phyloP scores from a whole-genome alignment of 2,797 vertebrate genomes.

The Setipinna tenuifilis region DNA sequence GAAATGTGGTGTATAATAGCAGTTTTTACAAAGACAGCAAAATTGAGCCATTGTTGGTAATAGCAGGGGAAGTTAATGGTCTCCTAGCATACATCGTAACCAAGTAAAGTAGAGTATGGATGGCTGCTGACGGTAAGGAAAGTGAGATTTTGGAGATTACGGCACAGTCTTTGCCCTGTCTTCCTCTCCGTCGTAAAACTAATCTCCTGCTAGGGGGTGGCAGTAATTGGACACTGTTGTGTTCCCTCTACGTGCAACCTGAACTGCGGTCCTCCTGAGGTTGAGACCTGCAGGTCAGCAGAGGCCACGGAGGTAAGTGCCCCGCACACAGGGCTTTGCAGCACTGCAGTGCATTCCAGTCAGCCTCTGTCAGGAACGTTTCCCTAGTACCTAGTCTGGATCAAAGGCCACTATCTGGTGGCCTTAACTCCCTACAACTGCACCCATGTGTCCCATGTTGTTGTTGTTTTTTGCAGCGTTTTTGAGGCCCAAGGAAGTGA shows the following conservation, averaged over 20 bases:
- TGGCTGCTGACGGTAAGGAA: conserved; percentile 34
- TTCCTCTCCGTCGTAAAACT: conserved; percentile 46
- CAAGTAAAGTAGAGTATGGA: conserved; percentile 30
- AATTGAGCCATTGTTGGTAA: background rate
- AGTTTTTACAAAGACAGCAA: background rate
- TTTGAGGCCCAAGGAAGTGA: conserved; percentile 49
- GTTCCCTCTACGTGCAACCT: conserved; percentile 64
- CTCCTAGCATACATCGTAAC: background rate
- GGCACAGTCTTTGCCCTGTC: background rate
- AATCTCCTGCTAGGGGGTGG: conserved; percentile 55
- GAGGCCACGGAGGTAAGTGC: conserved; percentile 61
- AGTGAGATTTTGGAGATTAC: conserved; percentile 47
- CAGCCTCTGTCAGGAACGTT: conserved; percentile 36
- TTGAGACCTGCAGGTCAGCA: conserved; percentile 60
- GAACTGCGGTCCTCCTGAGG: conserved; percentile 64
- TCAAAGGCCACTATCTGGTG: conserved; percentile 63
- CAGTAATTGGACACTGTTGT: conserved; percentile 60
- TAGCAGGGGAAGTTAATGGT: background rate
- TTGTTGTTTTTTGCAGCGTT: conserved; percentile 40
- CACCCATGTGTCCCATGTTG: conserved; percentile 21
- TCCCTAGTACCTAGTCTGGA: conserved; percentile 60
- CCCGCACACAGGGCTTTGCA: conserved; percentile 53
- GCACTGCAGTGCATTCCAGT: background rate
- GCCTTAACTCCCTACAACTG: conserved; percentile 53
- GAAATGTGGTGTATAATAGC: background rate